Conservation (phyloP, 2,797 vertebrate genomes). For the Telmatherina bonti region DNA sequence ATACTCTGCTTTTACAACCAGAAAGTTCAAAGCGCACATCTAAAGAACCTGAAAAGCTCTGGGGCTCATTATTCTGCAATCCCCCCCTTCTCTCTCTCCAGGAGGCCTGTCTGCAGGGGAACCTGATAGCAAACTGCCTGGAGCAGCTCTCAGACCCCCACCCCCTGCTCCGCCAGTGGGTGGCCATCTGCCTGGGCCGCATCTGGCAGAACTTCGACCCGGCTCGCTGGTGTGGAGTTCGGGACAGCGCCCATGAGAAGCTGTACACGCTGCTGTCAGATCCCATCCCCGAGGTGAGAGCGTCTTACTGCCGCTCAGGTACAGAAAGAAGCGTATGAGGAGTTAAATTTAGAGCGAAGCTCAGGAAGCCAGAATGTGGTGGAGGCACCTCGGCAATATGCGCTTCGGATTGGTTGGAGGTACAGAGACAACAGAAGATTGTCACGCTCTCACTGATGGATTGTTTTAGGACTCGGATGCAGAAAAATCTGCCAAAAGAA, state of each 20-base stretch:
- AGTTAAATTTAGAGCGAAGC: neutral
- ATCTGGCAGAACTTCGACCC: conserved; percentile 99
- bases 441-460: too few species aligned
- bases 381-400: too few species aligned
- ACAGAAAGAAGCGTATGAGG: neutral
- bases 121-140: conserved; percentile 97
- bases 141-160: conserved; percentile 97
- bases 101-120: conserved; percentile 98
- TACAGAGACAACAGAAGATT: too few species aligned
- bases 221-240: conserved; percentile 95
- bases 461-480: too few species aligned
- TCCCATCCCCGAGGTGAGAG: conserved; percentile 93
- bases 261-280: conserved; percentile 96
- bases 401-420: too few species aligned
- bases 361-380: too few species aligned
- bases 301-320: neutral
- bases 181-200: conserved; percentile 95
- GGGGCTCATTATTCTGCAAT: neutral
- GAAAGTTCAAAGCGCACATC: neutral
- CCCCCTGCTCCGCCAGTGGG: conserved; percentile 96
- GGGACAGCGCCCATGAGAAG: conserved; percentile 97
- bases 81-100: conserved; percentile 48
- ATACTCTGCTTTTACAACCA: neutral
- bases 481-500: too few species aligned
- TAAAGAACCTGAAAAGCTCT: too few species aligned